Base-by-base conservation (phyloP, 2,797 vertebrate species). In the Hypotaenidia okinawae region DNA sequence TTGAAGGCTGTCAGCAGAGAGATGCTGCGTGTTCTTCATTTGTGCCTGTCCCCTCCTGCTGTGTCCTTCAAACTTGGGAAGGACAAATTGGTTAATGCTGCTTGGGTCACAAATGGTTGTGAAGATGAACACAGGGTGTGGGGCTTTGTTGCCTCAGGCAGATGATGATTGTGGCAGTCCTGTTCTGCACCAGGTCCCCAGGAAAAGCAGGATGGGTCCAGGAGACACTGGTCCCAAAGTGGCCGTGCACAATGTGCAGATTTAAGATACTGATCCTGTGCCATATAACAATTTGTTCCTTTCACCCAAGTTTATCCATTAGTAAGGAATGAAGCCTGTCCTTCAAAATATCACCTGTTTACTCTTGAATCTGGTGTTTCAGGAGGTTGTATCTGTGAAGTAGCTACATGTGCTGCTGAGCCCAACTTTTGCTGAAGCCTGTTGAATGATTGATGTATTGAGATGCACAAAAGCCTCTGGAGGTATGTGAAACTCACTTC, bases 121-220 rank as follows among this genome's bases (percentile, higher is more conserved):
- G 10, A 51, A 43, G 21, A 16, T 1, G 52, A 17, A 10, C 1
- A 3, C 23, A 16, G 52, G 6, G 43, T 0, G 8, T 13, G 17
- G 30, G 51, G 32, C 24, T 3, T 21, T 30, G 13, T 0, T 14
- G 64, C 10, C 68, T 33, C 13, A 17, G 54, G 13, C 6, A 2
- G 59, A 14, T 10, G 24, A 17, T 1, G 7, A 2, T 0, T 10
- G 3, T 3, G 22, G 79, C 1, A 2, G 62, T n/a, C 15, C 10
- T 1, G 0, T 10, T 21, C 52, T 4, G 11, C n/a, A 35, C 9
- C 12, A 18, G 16, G 11, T 8, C 32, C 11, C 64, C 37, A 11
- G 27, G 8, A 28, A 33, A 39, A 24, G 41, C 23, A 1, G 62
- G 43, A 35, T 3, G 49, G 70, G 32, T 0, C 5, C 51, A 68